Evolutionary conservation across 64 coral and sea anemone species (phyloP), one percentile per base, ranked within the genome.

Genomic region (Astreopora myriophthalma): DNA sequence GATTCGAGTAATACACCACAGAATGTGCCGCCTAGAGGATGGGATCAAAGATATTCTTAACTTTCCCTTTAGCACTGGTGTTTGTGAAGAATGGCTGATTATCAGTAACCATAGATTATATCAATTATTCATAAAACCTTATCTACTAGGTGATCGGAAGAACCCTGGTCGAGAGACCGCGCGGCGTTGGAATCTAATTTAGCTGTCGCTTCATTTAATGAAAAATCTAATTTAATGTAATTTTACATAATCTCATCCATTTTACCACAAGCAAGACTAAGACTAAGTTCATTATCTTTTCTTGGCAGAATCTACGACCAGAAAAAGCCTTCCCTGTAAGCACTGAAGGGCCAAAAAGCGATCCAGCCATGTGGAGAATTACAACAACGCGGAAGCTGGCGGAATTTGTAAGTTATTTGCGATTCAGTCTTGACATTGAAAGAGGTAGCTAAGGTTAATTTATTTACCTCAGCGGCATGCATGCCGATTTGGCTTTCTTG

Each of bases 301-400:
- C 26, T 25, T 83, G 7, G 19, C 49, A 83, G 79, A 57, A 33
- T 65, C 33, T 33, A 24, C 79, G 20, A 5, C 10, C 13, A 39
- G 57, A 32, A 19, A 83, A 83, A 64, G 32, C 19, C 12, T 57
- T 17, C 34, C 33, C 57, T 37, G 1, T 9, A 25, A 34, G 8
- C 1, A 38, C 48, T 39, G 55, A 65, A 20, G 79, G 34, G 3
- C 20, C 61, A 11, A 65, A 35, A 26, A 27, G 44, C 29, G 85
- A 71, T 23, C 16, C 89, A 19, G 85, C 66, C 29, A 92, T 92
- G 90, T 92, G 90, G 90, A 20, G 90, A 52, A 92, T 92, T 1
- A 92, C 90, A 13, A 92, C 90, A 48, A 92, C 79, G 6, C 58
- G 90, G 76, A 92, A 92, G 57, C 90, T 92, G 17, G 90, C 90